Evolutionary conservation across 1,140 invertebrate genomes (phyloP).

Genomic region (Caenorhabditis brenneri): DNA sequence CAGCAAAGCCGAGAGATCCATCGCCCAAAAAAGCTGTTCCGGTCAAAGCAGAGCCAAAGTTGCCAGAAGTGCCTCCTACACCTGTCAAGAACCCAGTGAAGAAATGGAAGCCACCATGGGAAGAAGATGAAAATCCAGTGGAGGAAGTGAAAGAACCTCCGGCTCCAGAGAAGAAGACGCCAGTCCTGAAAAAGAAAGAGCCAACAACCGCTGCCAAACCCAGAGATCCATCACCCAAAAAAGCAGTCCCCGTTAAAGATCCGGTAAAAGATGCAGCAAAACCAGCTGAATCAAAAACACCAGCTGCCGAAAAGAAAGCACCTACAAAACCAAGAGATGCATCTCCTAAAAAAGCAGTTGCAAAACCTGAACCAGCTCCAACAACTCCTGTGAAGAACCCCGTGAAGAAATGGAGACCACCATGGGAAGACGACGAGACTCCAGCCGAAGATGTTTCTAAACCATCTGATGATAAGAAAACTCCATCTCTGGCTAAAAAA

Average conservation of each 20-base stretch:
- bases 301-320: neutral
- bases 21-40: neutral
- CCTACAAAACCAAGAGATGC: neutral
- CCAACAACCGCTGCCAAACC: neutral
- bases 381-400: neutral
- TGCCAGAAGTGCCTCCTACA: neutral
- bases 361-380: neutral
- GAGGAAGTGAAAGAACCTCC: neutral
- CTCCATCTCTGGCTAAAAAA: neutral
- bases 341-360: neutral
- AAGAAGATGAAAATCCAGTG: neutral
- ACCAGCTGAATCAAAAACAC: neutral
- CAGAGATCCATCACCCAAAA: conserved; percentile 1
- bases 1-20: neutral
- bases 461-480: neutral
- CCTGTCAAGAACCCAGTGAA: neutral
- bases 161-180: neutral
- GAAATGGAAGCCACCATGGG: conserved; percentile 12
- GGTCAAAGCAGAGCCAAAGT: neutral
- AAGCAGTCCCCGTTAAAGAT: neutral
- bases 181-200: neutral
- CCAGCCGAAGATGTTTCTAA: neutral
- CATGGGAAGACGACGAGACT: neutral
- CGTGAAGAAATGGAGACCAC: neutral
- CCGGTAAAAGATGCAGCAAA: neutral